These are phyloP conservation scores for Fundulus diaphanus DNA, from an alignment of 2,797 vertebrate species.

Conservation along the genomic window DNA sequence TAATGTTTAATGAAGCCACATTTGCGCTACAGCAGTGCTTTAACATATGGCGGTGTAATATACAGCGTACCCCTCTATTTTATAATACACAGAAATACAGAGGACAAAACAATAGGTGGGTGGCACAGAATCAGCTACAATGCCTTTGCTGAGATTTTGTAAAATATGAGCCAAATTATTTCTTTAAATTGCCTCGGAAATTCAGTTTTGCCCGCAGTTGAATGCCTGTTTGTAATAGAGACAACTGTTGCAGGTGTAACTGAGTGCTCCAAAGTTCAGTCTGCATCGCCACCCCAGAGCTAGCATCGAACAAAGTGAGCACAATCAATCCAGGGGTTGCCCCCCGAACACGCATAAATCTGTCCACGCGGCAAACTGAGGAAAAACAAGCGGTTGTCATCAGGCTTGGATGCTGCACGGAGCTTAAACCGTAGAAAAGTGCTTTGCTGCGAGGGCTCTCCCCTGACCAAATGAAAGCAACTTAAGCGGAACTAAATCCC, in stretches of 20 bases:
- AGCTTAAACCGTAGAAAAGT: constrained; percentile 60
- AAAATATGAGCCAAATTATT: constrained; percentile 29
- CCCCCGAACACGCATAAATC: constrained; percentile 49
- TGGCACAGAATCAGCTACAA: constrained; percentile 45
- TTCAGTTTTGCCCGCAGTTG: neutral
- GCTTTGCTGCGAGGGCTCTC: constrained; percentile 39
- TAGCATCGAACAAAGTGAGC: constrained; percentile 46
- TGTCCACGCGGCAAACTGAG: constrained; percentile 47
- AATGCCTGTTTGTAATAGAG: constrained; percentile 18
- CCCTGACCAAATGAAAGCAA: constrained; percentile 56
- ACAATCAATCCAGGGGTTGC: constrained; percentile 58
- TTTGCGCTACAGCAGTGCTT: constrained; percentile 12
- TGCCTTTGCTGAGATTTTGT: constrained; percentile 36
- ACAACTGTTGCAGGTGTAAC: constrained; percentile 8
- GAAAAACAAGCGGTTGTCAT: constrained; percentile 62
- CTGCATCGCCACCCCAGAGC: constrained; percentile 36
- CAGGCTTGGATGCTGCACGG: constrained; percentile 20
- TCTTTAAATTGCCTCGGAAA: constrained; percentile 15
- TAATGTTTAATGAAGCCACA: constrained; percentile 20
- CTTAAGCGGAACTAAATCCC: constrained; percentile 70
- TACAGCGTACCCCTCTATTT: constrained; percentile 44
- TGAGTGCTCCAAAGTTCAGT: constrained; percentile 26
- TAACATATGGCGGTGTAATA: neutral
- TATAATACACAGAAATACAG: constrained; percentile 57
- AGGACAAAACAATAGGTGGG: constrained; percentile 47